A percentile compares a stretch with the other conserved stretches of the same genome.
These are phyloP conservation scores for Athalia rosae DNA, from an alignment of 2,888 invertebrate species.

Conservation along the genomic window DNA sequence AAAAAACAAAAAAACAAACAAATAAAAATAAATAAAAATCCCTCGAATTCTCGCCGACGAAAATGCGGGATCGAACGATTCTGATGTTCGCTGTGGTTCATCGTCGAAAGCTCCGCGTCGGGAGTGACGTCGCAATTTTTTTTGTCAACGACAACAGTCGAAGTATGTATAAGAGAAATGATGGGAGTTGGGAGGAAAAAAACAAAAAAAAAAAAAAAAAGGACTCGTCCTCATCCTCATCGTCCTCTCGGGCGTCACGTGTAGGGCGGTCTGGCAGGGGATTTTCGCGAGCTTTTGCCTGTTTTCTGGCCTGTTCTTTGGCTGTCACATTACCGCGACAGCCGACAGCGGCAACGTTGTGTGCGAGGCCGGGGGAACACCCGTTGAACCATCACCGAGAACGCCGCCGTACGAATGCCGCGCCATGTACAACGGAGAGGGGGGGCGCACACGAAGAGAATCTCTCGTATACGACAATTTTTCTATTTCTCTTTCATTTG, in stretches of 20 bases:
- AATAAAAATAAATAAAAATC: too few species aligned
- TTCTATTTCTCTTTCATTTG: constrained; percentile 48
- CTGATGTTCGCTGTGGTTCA: too few species aligned
- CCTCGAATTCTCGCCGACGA: too few species aligned
- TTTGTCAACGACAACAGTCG: too few species aligned
- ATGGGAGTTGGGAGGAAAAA: too few species aligned
- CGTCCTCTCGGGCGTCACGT: constrained; percentile 5
- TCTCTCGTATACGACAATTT: constrained; percentile 5
- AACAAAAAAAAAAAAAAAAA: neutral
- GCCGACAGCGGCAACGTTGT: constrained; percentile 58
- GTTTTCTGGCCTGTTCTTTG: constrained; percentile 61
- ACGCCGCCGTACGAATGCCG: too few species aligned
- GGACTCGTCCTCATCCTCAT: neutral
- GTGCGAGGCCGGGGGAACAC: neutral
- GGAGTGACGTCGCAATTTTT: too few species aligned
- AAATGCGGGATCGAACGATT: too few species aligned
- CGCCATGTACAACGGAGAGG: too few species aligned
- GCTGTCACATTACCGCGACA: constrained; percentile 67
- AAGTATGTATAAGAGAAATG: neutral
- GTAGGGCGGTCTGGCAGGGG: constrained; percentile 20
- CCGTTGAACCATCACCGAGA: neutral
- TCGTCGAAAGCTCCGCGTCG: too few species aligned
- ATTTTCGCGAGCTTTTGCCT: constrained; percentile 44
- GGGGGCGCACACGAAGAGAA: too few species aligned
- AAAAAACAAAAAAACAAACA: too few species aligned